Base-by-base conservation (phyloP, 2,113 vertebrate genomes). In the Harpagus bidentatus region DNA sequence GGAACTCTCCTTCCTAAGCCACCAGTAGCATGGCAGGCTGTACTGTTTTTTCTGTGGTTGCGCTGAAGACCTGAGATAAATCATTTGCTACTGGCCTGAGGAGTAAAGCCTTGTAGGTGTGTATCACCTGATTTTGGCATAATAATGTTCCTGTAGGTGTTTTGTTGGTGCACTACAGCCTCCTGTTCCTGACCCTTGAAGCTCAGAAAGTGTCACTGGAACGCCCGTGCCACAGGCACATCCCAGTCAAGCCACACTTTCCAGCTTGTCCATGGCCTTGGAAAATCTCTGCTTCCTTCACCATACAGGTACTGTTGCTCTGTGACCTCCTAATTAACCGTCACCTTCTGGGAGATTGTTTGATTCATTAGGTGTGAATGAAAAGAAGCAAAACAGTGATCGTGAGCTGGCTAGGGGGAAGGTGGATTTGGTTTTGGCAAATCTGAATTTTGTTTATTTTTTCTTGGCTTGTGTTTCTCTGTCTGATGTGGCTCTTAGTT, bases 181-280 rank as follows among this genome's bases (percentile, higher is more conserved):
- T 77, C 9, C 50, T 86, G 32, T 8, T 73, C 12, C 25, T 86
- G 18, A n/a, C 16, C 55, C 31, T 6, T 70, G 21, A 71, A 40
- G 62, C 20, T 62, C 72, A 74, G 42, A 52, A 83, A 36, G 13
- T 17, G 32, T 43, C 7, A 2, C 21, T 32, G 50, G 13, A 69
- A 16, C 0, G 1, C 20, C 18, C 18, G 8, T 15, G 15, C 20
- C 69, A 48, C 32, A 53, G 42, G 7, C 7, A 38, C 1, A 2
- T 53, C 52, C 40, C 29, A 71, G 36, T 38, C 3, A 80, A 93
- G 77, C 1, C 10, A 56, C 5, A 8, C 6, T 76, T 76, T 43
- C n/a, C 28, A 38, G 32, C 18, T 80, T 86, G n/a, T 66, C 40
- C 28, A 4, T 22, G 34, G 45, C n/a, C 25, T 29, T 50, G 45